A percentile compares a stretch with the other conserved stretches of the same genome.
These are phyloP conservation scores for Ellobium chinense DNA, from an alignment of 2,888 invertebrate species.

Conservation along the genomic window DNA sequence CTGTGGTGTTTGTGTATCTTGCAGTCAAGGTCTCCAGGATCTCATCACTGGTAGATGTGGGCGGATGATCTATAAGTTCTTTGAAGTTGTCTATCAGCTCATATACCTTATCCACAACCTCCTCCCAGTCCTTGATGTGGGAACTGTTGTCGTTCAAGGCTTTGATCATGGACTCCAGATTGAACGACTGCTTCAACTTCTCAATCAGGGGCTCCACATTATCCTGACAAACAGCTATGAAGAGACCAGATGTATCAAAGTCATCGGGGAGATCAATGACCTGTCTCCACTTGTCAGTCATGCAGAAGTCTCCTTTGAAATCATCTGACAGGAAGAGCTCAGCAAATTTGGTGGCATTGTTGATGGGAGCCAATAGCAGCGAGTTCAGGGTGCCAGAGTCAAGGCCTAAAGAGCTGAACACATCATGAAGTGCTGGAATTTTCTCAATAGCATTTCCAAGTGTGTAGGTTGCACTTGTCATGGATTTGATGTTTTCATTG, in stretches of 20 bases:
- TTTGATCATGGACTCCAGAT: background rate
- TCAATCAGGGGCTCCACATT: slow-evolving; percentile 27
- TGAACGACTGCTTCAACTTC: background rate
- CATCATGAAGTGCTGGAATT: slow-evolving; percentile 51
- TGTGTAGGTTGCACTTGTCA: slow-evolving; percentile 51
- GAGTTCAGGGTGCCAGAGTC: slow-evolving; percentile 49
- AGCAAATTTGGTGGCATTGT: slow-evolving; percentile 49
- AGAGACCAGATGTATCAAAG: slow-evolving; percentile 50
- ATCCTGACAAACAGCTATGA: slow-evolving; percentile 48
- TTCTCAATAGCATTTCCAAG: slow-evolving; percentile 49
- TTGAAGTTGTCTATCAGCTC: slow-evolving; percentile 47
- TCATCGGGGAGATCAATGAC: slow-evolving; percentile 46
- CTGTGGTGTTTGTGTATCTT: background rate
- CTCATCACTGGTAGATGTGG: slow-evolving; percentile 33
- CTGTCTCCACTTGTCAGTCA: slow-evolving; percentile 37
- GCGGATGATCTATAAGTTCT: slow-evolving; percentile 49
- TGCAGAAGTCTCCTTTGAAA: slow-evolving; percentile 44
- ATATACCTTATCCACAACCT: slow-evolving; percentile 47
- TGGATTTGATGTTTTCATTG: slow-evolving; percentile 50
- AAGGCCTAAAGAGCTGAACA: slow-evolving; percentile 53
- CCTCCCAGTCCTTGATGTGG: slow-evolving; percentile 52
- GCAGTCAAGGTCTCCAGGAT: background rate
- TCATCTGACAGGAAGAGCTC: slow-evolving; percentile 44
- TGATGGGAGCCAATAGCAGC: slow-evolving; percentile 53
- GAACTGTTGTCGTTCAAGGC: slow-evolving; percentile 16